Conservation (phyloP, 2,113 vertebrate species). For the Dolichotis patagonum region DNA sequence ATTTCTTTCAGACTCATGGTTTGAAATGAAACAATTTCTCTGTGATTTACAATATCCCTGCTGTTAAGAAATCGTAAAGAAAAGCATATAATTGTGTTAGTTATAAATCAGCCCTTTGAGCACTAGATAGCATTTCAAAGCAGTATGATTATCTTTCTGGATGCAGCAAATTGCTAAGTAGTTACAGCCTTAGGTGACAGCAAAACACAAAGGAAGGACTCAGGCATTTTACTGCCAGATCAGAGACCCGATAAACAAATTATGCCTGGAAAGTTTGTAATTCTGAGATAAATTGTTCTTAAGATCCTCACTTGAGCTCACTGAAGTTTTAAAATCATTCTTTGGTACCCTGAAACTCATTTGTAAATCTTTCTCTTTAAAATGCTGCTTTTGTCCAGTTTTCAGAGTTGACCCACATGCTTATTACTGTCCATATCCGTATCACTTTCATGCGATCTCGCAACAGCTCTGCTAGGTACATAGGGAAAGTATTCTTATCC, state of each 20-base stretch:
- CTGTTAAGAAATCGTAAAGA: constrained; percentile 13
- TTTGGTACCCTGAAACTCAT: not conserved
- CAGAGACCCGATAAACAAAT: not conserved
- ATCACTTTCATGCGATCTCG: not conserved
- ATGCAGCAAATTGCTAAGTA: not conserved
- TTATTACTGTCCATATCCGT: not conserved
- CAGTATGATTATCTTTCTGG: not conserved
- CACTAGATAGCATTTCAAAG: not conserved
- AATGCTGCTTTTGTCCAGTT: not conserved
- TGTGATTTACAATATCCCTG: not conserved
- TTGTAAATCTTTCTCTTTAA: not conserved
- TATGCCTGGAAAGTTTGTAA: not conserved
- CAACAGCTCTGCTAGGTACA: not conserved
- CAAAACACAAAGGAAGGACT: not conserved
- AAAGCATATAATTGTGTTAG: not conserved
- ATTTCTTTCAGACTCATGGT: constrained; percentile 14
- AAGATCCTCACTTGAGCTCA: not conserved
- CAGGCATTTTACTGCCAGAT: not conserved
- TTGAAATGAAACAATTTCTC: constrained; percentile 15
- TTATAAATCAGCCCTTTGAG: not conserved
- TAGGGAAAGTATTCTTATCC: not conserved
- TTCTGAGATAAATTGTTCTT: not conserved
- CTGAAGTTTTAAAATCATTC: not conserved
- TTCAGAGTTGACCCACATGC: not conserved
- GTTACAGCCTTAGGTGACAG: not conserved